A percentile compares a stretch with the other conserved stretches of the same genome.
These are phyloP conservation scores for Drosophila kanapiae DNA, from an alignment of 1,140 invertebrate genomes.

Conservation along the genomic window DNA sequence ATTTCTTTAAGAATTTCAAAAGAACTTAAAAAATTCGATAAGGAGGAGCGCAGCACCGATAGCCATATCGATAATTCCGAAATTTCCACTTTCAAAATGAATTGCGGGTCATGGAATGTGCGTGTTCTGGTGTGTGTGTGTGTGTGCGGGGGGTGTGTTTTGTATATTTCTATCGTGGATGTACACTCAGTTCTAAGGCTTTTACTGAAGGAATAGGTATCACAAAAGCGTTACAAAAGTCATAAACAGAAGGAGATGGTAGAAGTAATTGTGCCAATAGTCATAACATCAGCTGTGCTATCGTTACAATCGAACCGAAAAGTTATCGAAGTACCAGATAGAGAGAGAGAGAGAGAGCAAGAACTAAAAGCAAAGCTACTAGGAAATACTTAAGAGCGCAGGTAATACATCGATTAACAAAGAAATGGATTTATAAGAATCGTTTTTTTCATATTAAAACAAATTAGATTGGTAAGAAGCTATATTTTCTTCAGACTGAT, in stretches of 20 bases:
- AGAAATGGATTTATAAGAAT: too few species aligned
- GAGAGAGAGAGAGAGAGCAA: not conserved
- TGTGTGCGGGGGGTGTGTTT: slow-evolving; percentile 4
- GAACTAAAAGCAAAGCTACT: not conserved
- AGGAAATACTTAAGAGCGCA: not conserved
- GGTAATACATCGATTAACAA: not conserved
- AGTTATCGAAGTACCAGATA: slow-evolving; percentile 3
- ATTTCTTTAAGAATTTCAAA: slow-evolving; percentile 2
- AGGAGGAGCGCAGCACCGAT: slow-evolving; percentile 16
- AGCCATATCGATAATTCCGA: slow-evolving; percentile 5
- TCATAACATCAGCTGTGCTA: not conserved
- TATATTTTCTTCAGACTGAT: too few species aligned
- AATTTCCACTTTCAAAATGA: slow-evolving; percentile 8
- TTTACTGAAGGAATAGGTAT: not conserved
- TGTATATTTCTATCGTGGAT: slow-evolving; percentile 4
- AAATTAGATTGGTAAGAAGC: too few species aligned
- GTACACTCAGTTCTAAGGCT: slow-evolving; percentile 45
- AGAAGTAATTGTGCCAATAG: slow-evolving; percentile 2
- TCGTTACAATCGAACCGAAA: not conserved
- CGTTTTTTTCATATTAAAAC: too few species aligned
- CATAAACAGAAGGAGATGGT: not conserved
- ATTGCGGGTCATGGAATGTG: slow-evolving; percentile 10
- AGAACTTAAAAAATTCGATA: slow-evolving; percentile 12
- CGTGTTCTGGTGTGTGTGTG: slow-evolving; percentile 1
- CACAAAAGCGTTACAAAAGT: slow-evolving; percentile 10